phyloP scores from a whole-genome alignment of 2,888 invertebrate genomes.

The Pandemis corylana region DNA sequence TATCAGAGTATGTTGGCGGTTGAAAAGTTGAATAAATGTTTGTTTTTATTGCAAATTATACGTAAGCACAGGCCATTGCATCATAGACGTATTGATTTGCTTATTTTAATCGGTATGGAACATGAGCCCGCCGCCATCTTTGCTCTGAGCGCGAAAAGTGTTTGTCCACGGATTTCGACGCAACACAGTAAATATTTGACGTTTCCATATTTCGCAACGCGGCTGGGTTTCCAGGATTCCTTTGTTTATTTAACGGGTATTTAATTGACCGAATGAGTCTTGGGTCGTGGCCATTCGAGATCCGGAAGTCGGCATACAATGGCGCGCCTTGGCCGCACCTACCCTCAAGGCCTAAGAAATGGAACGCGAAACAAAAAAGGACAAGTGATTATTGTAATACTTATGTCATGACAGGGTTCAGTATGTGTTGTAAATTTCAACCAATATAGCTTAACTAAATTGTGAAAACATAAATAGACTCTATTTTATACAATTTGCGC shows the following conservation, averaged over 20 bases:
- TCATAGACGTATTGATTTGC: background rate
- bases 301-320: conserved; percentile 65
- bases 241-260: conserved; percentile 7
- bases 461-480: no score
- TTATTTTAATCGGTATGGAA: conserved; percentile 11
- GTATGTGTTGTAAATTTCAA: background rate
- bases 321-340: conserved; percentile 63
- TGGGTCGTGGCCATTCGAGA: conserved; percentile 57
- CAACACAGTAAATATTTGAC: conserved; percentile 32
- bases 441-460: no score
- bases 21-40: background rate
- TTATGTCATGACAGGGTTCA: conserved; percentile 18
- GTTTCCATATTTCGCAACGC: conserved; percentile 20
- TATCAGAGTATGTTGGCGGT: conserved; percentile 21
- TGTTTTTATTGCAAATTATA: background rate
- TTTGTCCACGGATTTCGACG: conserved; percentile 24
- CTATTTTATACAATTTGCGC: no score
- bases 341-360: conserved; percentile 79
- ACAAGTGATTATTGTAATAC: conserved; percentile 8
- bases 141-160: background rate
- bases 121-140: background rate
- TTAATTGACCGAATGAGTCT: conserved; percentile 29
- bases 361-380: conserved; percentile 57
- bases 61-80: background rate
- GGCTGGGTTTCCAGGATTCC: conserved; percentile 13